Evolutionary conservation across 2,113 vertebrate species (phyloP).

Genomic region (Bubo bubo): DNA sequence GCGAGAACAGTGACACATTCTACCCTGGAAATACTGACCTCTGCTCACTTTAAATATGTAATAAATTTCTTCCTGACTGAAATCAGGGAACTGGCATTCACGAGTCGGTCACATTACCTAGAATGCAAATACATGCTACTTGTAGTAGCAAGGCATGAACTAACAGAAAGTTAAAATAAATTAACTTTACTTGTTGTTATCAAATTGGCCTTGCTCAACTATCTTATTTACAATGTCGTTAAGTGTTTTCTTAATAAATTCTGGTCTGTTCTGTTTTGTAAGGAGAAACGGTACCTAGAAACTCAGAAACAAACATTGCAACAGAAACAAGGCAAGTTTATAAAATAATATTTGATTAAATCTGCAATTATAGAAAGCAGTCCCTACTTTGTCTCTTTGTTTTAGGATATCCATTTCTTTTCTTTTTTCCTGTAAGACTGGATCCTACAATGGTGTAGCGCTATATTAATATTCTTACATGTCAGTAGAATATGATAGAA

Average conservation of each 20-base stretch:
- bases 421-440: neutral
- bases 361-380: neutral
- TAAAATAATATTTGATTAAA: constrained; percentile 45
- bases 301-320: constrained; percentile 60
- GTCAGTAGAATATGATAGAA: neutral
- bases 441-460: neutral
- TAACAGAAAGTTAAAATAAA: constrained; percentile 45
- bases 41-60: neutral
- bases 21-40: neutral
- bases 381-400: neutral
- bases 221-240: constrained; percentile 25
- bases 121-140: neutral
- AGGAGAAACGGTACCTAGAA: constrained; percentile 32
- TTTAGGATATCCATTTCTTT: neutral
- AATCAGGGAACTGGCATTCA: neutral
- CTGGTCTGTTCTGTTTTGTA: constrained; percentile 11
- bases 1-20: neutral
- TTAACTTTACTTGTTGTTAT: constrained; percentile 25
- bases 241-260: constrained; percentile 55
- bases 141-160: neutral
- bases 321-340: constrained; percentile 11
- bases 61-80: neutral
- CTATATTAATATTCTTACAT: neutral
- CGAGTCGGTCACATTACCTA: neutral
- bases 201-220: constrained; percentile 43